phyloP scores from a whole-genome alignment of 2,888 invertebrate genomes.

The Synanthedon andrenaeformis region DNA sequence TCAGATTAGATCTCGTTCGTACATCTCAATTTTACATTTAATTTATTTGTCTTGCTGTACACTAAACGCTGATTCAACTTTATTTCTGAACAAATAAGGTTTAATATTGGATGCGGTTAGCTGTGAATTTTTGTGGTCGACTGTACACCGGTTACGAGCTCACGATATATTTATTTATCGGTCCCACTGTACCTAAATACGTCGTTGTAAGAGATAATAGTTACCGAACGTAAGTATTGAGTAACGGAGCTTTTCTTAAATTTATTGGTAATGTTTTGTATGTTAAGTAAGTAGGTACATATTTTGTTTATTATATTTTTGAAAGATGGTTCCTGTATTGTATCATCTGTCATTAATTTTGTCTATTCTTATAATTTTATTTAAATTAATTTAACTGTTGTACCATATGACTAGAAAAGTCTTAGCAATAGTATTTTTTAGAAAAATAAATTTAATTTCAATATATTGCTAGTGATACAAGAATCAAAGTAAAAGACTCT shows the following conservation, averaged over 20 bases:
- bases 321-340: no score
- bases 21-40: constrained; percentile 64
- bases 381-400: no score
- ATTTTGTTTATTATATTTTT: no score
- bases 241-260: constrained; percentile 41
- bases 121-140: not conserved
- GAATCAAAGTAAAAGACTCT: no score
- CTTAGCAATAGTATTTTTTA: no score
- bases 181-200: constrained; percentile 55
- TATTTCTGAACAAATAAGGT: not conserved
- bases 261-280: constrained; percentile 29
- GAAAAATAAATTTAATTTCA: no score
- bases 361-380: no score
- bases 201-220: constrained; percentile 53
- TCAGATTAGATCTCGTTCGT: constrained; percentile 61
- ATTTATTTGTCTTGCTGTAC: constrained; percentile 47
- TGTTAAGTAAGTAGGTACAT: not conserved
- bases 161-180: constrained; percentile 36
- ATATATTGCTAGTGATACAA: no score
- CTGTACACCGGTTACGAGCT: not conserved
- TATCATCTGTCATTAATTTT: no score
- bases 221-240: constrained; percentile 28
- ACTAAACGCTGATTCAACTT: not conserved
- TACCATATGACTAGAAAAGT: no score
- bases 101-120: not conserved